These are phyloP conservation scores for Galagoides demidoff DNA, from an alignment of 2,797 vertebrate genomes.

Conservation along the genomic window DNA sequence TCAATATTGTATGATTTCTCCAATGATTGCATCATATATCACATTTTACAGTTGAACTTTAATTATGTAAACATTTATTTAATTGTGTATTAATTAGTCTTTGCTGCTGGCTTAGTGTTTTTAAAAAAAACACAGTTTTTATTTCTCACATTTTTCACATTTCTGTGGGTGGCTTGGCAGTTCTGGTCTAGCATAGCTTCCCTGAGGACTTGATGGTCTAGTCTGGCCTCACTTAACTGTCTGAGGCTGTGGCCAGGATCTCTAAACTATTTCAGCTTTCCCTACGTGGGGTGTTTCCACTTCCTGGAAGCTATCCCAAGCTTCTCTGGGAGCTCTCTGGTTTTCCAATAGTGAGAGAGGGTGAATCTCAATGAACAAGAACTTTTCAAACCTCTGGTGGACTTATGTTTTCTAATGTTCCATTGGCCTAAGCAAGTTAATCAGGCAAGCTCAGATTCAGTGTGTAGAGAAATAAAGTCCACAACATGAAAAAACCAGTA, in stretches of 20 bases:
- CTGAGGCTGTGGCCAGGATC: background rate
- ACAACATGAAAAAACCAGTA: background rate
- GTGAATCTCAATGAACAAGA: background rate
- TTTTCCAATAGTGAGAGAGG: background rate
- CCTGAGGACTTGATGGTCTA: background rate
- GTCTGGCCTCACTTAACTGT: background rate
- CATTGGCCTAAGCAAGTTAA: background rate
- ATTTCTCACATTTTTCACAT: background rate
- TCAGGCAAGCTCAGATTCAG: background rate
- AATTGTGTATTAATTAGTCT: background rate
- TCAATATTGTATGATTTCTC: background rate
- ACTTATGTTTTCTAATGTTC: background rate
- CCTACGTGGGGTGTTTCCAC: background rate
- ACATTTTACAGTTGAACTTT: conserved; percentile 41
- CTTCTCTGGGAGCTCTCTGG: background rate
- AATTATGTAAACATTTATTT: conserved; percentile 41
- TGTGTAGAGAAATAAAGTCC: background rate
- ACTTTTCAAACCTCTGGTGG: background rate
- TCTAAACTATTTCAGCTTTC: background rate
- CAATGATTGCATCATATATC: background rate
- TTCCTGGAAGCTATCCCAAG: background rate
- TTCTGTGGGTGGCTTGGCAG: background rate
- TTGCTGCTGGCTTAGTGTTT: background rate
- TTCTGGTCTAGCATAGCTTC: background rate
- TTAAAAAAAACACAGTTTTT: conserved; percentile 38